These are phyloP conservation scores for Anarrhichthys ocellatus DNA, from an alignment of 2,113 vertebrate genomes.

Conservation along the genomic window DNA sequence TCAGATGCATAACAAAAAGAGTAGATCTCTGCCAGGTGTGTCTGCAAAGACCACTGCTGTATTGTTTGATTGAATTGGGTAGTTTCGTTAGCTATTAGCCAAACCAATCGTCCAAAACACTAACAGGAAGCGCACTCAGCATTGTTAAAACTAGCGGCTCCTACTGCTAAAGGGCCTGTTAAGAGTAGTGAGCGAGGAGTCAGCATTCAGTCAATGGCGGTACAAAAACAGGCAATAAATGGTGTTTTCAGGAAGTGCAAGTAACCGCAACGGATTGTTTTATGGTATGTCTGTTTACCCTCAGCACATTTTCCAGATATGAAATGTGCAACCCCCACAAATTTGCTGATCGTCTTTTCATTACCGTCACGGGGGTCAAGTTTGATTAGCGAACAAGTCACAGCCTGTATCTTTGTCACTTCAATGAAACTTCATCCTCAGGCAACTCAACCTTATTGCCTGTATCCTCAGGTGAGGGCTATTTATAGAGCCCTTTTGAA, in stretches of 20 bases:
- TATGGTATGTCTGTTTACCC: background rate
- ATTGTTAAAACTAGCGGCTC: no score
- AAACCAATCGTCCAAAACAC: background rate
- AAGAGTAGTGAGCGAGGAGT: no score
- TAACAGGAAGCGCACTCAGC: no score
- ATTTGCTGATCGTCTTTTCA: background rate
- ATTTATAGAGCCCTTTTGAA: conserved; percentile 4
- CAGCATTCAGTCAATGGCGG: background rate
- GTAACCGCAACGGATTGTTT: background rate
- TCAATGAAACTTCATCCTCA: background rate
- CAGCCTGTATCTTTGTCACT: background rate
- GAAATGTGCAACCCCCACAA: background rate
- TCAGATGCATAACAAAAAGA: background rate
- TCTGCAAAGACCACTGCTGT: no score
- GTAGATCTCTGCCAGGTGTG: no score
- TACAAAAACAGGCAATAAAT: background rate
- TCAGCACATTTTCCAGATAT: background rate
- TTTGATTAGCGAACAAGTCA: background rate
- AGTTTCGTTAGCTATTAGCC: background rate
- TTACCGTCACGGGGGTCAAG: background rate
- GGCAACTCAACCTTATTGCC: background rate
- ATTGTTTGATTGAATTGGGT: background rate
- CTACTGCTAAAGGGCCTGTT: no score
- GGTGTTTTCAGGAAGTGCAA: background rate
- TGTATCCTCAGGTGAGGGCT: background rate